Base-by-base conservation (phyloP, 2,888 invertebrate species). In the Drosophila kokeensis region DNA sequence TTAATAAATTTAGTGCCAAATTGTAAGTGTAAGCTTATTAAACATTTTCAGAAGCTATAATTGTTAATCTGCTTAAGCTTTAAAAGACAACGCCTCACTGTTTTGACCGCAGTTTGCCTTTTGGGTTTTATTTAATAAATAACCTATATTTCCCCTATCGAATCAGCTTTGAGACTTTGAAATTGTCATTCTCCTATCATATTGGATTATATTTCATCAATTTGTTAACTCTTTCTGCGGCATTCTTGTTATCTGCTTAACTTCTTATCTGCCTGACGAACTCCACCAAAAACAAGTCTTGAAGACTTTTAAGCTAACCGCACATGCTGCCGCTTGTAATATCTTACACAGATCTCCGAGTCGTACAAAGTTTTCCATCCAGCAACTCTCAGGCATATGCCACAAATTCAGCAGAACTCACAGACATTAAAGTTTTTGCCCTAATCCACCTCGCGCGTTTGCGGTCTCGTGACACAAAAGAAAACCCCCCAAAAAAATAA, bases 391-490 rank as follows among this genome's bases (percentile, higher is more conserved):
- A 64, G 69, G 61, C 69, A 61, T 76, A 79, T 72, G 71, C 64
- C 66, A 72, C 73, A 59, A 81, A 73, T 85, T 85, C 85, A 27
- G 24, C n/a, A 65, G 87, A 85, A 85, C 69, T 72, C 60, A 71
- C 72, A 73, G 73, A 68, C 81, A 87, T 82, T 84, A 30, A 75
- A 21, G 36, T 15, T 53, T 53, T 24, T 48, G 34, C 36, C 57
- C 49, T n/a, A 49, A 54, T 21, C 53, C 53, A 29, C 50, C n/a
- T 11, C 21, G 58, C 57, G 30, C 34, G 13, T 29, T 52, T 67
- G 67, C 72, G 71, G 73, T 83, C 88, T 81, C 85, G 82, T 80
- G 82, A 85, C 79, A 85, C 75, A 76, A 68, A 67, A 59, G 62
- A 73, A 61, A 67, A 58, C 42, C 40, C 34, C 34, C 29, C 13